Percentiles rank a stretch among this genome's conserved stretches.
Conservation (phyloP, 2,113 vertebrate genomes). For the Fregata magnificens region DNA sequence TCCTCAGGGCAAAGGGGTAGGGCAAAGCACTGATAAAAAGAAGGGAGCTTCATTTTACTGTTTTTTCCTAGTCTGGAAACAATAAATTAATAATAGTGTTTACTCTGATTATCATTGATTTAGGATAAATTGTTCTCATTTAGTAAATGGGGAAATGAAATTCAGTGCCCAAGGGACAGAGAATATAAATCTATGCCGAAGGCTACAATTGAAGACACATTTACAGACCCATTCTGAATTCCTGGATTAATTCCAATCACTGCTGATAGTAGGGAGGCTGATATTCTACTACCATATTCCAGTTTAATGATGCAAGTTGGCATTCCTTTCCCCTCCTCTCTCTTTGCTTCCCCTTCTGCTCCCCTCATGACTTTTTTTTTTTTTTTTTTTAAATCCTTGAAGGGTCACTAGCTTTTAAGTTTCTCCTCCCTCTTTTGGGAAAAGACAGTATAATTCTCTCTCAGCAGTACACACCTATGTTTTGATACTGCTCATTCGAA, state of each 20-base stretch:
- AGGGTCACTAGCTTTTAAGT: neutral
- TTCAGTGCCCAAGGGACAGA: neutral
- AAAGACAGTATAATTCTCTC: neutral
- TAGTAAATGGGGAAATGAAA: slow-evolving; percentile 49
- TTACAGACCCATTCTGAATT: slow-evolving; percentile 32
- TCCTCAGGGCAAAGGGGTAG: slow-evolving; percentile 68
- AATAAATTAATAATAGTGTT: slow-evolving; percentile 73
- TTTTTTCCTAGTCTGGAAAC: slow-evolving; percentile 40
- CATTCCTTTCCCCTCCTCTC: neutral
- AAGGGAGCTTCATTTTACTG: neutral
- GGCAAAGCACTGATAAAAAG: slow-evolving; percentile 44
- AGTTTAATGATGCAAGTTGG: neutral
- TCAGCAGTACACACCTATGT: neutral
- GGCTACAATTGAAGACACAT: slow-evolving; percentile 10
- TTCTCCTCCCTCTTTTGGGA: neutral
- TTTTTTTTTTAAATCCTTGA: neutral
- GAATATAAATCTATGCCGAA: slow-evolving; percentile 19
- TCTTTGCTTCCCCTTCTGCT: neutral
- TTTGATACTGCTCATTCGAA: neutral
- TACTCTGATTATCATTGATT: slow-evolving; percentile 57
- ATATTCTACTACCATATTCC: neutral
- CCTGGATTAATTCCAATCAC: slow-evolving; percentile 30
- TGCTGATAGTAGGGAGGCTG: neutral
- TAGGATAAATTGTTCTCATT: slow-evolving; percentile 65
- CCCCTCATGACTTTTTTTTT: neutral